These are phyloP conservation scores for Gortyna flavago DNA, from an alignment of 2,888 invertebrate genomes.

Conservation along the genomic window DNA sequence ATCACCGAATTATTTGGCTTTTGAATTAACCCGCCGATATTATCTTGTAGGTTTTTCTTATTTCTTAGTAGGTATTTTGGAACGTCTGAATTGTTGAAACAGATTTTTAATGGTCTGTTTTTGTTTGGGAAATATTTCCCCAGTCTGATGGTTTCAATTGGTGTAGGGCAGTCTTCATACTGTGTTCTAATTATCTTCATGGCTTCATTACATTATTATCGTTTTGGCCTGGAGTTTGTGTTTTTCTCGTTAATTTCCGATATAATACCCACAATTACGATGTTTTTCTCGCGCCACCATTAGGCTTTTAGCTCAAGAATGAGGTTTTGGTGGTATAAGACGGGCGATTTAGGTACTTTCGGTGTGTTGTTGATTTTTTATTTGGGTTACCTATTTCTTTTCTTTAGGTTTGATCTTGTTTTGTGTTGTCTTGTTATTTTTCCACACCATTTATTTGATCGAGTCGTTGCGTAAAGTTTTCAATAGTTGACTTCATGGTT, in stretches of 20 bases:
- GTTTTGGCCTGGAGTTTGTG: not conserved
- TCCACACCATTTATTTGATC: conserved; percentile 7
- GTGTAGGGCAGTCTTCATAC: not conserved
- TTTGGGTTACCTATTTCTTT: conserved; percentile 1
- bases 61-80: conserved; percentile 1
- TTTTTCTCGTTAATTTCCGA: conserved; percentile 9
- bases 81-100: not conserved
- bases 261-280: conserved; percentile 4
- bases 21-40: no score
- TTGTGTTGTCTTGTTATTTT: not conserved
- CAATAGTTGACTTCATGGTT: not conserved
- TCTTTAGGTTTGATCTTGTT: no score
- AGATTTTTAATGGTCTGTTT: not conserved
- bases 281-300: not conserved
- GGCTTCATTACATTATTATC: conserved; percentile 2
- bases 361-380: not conserved
- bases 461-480: not conserved
- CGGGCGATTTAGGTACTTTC: not conserved
- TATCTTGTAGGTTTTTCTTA: conserved; percentile 4
- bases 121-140: conserved; percentile 3
- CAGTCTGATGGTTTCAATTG: conserved; percentile 3
- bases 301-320: not conserved
- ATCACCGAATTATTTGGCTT: no score
- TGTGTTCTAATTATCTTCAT: not conserved
- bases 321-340: not conserved